phyloP scores from a whole-genome alignment of 2,113 vertebrate species.

The Nasalis larvatus region DNA sequence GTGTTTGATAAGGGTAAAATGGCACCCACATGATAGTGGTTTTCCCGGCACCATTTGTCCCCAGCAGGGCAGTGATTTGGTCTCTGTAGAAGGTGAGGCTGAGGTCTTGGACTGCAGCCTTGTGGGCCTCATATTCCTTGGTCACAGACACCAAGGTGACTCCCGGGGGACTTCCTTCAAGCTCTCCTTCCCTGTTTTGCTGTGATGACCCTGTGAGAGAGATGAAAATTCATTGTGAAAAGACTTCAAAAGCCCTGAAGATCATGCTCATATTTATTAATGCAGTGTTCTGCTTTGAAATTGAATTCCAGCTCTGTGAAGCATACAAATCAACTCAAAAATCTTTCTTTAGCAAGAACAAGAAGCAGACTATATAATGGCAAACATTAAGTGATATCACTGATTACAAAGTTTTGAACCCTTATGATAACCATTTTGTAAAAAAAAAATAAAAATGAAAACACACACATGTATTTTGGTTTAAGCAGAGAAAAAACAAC shows the following conservation, averaged over 20 bases:
- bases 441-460: background rate
- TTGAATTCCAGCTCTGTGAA: background rate
- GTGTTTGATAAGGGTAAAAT: fast-evolving
- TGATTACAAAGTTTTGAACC: background rate
- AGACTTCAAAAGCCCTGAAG: background rate
- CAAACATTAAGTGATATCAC: background rate
- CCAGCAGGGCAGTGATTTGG: constrained; percentile 83
- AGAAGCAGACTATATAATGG: background rate
- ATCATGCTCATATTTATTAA: fast-evolving
- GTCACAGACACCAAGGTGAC: constrained; percentile 78
- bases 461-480: fast-evolving
- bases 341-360: background rate
- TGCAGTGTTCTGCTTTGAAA: background rate
- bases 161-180: background rate
- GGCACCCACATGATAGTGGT: constrained; percentile 82
- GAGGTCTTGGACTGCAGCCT: constrained; percentile 77
- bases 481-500: background rate
- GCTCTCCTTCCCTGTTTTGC: background rate
- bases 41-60: constrained; percentile 84
- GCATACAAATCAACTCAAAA: background rate
- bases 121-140: constrained; percentile 64
- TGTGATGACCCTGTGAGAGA: constrained; percentile 23
- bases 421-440: background rate
- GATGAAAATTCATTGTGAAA: background rate
- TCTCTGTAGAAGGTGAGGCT: constrained; percentile 80